Evolutionary conservation across 2,888 invertebrate species (phyloP).

Genomic region (Scrobipalpa costella): DNA sequence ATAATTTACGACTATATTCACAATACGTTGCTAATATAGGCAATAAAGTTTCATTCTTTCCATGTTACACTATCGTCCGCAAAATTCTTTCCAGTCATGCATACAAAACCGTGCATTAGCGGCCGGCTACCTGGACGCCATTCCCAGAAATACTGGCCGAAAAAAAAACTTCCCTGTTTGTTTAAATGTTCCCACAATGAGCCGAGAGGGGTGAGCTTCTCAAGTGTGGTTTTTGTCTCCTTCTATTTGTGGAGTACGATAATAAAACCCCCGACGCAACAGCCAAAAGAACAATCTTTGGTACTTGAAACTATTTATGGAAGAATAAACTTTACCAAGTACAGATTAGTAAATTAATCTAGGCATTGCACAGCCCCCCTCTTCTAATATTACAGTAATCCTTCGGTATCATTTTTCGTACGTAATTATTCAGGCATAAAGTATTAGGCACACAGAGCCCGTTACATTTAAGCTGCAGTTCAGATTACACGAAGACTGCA

Average conservation of each 20-base stretch:
- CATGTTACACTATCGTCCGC: slow-evolving; percentile 32
- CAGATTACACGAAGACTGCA: slow-evolving; percentile 71
- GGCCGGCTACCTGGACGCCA: slow-evolving; percentile 65
- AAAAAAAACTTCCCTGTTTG: slow-evolving; percentile 67
- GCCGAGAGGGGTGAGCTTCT: slow-evolving; percentile 68
- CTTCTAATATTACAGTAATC: slow-evolving; percentile 31
- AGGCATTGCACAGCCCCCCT: background rate
- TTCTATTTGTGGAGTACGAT: slow-evolving; percentile 70
- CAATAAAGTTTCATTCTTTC: slow-evolving; percentile 23
- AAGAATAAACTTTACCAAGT: background rate
- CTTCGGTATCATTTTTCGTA: slow-evolving; percentile 58
- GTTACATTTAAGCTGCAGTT: slow-evolving; percentile 69
- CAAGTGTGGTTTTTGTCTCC: slow-evolving; percentile 75
- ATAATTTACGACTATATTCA: background rate
- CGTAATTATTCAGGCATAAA: slow-evolving; percentile 64
- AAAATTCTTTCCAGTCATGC: slow-evolving; percentile 43
- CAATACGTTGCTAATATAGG: slow-evolving; percentile 13
- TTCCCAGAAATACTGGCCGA: slow-evolving; percentile 63
- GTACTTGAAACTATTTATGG: slow-evolving; percentile 13
- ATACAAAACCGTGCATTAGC: slow-evolving; percentile 59
- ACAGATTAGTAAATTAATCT: background rate
- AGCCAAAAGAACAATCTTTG: slow-evolving; percentile 31
- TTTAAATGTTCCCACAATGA: slow-evolving; percentile 73
- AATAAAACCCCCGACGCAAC: slow-evolving; percentile 64
- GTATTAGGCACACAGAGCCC: slow-evolving; percentile 64